Conservation (phyloP, 2,797 vertebrate species). For the Silurus aristotelis region DNA sequence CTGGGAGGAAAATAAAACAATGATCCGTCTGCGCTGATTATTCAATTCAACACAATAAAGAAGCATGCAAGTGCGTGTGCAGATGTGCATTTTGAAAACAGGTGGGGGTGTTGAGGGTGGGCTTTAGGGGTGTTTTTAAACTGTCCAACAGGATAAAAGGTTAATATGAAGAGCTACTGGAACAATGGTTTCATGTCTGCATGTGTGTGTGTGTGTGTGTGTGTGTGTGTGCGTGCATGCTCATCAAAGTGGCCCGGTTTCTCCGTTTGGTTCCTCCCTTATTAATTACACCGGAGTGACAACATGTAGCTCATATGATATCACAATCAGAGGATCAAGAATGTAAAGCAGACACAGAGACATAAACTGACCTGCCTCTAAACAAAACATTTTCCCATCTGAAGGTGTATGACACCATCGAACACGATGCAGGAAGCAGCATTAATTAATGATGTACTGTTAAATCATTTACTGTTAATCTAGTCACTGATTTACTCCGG, state of each 20-base stretch:
- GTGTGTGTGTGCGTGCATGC: neutral
- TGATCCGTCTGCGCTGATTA: neutral
- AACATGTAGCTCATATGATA: conserved; percentile 45
- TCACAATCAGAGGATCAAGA: conserved; percentile 36
- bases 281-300: conserved; percentile 60
- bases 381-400: neutral
- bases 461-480: conserved; percentile 4
- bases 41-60: conserved; percentile 10
- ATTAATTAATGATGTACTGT: neutral
- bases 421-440: neutral
- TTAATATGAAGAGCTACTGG: conserved; percentile 37
- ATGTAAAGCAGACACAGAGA: conserved; percentile 47
- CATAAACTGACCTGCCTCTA: neutral
- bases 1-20: neutral
- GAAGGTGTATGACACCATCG: neutral
- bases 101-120: neutral
- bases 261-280: conserved; percentile 32
- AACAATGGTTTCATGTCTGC: conserved; percentile 27
- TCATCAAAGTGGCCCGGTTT: conserved; percentile 35
- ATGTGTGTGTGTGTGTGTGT: neutral
- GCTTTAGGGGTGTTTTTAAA: neutral
- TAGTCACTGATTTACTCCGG: conserved; percentile 8
- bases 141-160: conserved; percentile 35
- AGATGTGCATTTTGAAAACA: neutral
- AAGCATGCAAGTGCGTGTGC: neutral